These are phyloP conservation scores for Phalangium opilio DNA, from an alignment of 2,888 invertebrate genomes.

Conservation along the genomic window DNA sequence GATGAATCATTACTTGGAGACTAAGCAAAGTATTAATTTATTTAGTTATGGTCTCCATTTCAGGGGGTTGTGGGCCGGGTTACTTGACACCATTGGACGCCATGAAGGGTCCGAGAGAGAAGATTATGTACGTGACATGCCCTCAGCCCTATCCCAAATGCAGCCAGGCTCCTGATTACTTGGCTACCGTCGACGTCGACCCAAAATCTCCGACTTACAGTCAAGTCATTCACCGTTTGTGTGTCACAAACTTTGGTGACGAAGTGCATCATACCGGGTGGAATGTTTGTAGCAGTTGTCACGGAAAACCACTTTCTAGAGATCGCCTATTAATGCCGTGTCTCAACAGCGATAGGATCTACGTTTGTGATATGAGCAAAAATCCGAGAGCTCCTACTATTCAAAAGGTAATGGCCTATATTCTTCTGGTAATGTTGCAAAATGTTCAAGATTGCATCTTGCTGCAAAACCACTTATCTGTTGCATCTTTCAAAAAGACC, in stretches of 20 bases:
- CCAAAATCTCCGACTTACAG: slow-evolving; percentile 67
- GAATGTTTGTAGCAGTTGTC: slow-evolving; percentile 92
- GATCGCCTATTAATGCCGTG: slow-evolving; percentile 69
- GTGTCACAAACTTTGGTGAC: slow-evolving; percentile 58
- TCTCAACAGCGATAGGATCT: slow-evolving; percentile 64
- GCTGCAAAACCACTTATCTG: no score
- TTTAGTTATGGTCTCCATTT: no score
- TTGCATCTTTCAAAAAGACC: no score
- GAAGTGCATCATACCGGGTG: slow-evolving; percentile 93
- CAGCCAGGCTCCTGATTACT: slow-evolving; percentile 58
- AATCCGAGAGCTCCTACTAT: slow-evolving; percentile 55
- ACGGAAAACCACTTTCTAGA: slow-evolving; percentile 43
- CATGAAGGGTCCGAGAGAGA: slow-evolving; percentile 66
- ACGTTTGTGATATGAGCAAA: slow-evolving; percentile 60
- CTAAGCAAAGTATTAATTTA: no score
- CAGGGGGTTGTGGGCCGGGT: slow-evolving; percentile 37
- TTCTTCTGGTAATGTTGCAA: no score
- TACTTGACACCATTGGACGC: slow-evolving; percentile 48
- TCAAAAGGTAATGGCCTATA: slow-evolving; percentile 55
- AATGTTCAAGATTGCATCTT: no score
- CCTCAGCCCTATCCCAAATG: slow-evolving; percentile 40
- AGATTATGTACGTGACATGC: slow-evolving; percentile 75
- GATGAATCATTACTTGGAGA: no score
- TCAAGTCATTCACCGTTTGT: slow-evolving; percentile 70
- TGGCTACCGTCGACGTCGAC: slow-evolving; percentile 82